These are phyloP conservation scores for Lycocerus yunnanus DNA, from an alignment of 2,888 invertebrate species.

Conservation along the genomic window DNA sequence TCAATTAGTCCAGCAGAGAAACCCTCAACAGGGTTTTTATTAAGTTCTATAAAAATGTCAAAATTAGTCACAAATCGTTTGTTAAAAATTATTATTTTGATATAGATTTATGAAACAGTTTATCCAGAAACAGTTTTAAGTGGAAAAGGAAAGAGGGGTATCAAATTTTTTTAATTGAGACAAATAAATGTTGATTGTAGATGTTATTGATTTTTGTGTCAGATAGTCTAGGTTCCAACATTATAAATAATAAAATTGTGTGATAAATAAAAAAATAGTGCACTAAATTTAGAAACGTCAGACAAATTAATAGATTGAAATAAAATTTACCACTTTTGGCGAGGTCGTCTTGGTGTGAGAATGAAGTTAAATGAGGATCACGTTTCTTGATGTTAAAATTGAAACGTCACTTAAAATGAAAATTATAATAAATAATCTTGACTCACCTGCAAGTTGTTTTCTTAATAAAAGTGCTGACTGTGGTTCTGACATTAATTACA, in stretches of 20 bases:
- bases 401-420: neutral
- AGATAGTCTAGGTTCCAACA: constrained; percentile 11
- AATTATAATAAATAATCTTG: constrained; percentile 21
- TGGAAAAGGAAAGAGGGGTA: neutral
- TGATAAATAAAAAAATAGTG: neutral
- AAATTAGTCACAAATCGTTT: neutral
- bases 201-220: constrained; percentile 21
- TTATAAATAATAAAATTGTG: constrained; percentile 2
- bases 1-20: constrained; percentile 99
- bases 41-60: constrained; percentile 78
- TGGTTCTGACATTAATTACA: constrained; percentile 93
- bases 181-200: constrained; percentile 9
- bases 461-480: constrained; percentile 93
- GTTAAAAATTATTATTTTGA: neutral
- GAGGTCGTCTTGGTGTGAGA: constrained; percentile 17
- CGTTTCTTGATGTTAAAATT: constrained; percentile 17
- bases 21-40: constrained; percentile 99
- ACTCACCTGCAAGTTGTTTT: constrained; percentile 94
- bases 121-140: neutral
- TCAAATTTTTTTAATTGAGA: constrained; percentile 3
- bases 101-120: neutral
- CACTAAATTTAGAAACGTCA: constrained; percentile 21
- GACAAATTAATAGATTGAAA: constrained; percentile 4
- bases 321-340: constrained; percentile 25
- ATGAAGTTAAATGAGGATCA: constrained; percentile 21